phyloP scores from a whole-genome alignment of 2,888 invertebrate species.

The Callyntrura guangdongensis region DNA sequence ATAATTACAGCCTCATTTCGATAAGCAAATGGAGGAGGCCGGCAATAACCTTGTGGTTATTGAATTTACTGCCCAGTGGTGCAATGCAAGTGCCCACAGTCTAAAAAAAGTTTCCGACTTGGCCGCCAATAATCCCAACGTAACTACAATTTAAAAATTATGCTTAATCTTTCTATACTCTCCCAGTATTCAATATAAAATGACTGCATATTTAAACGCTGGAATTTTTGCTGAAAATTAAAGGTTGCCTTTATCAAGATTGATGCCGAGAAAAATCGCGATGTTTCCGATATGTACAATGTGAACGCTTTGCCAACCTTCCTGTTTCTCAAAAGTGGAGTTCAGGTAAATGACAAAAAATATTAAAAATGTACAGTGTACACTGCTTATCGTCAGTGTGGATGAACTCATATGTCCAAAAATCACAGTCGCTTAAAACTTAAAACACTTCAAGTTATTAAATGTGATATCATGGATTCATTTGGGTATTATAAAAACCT shows the following conservation, averaged over 20 bases:
- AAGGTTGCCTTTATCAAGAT: slow-evolving; percentile 74
- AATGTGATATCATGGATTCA: slow-evolving; percentile 17
- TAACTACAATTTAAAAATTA: too few relatives aligned
- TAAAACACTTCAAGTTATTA: too few relatives aligned
- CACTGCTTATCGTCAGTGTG: background rate
- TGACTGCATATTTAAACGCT: too few relatives aligned
- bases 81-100: slow-evolving; percentile 74
- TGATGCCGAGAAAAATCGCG: slow-evolving; percentile 77
- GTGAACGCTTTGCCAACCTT: slow-evolving; percentile 79
- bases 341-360: slow-evolving; percentile 67
- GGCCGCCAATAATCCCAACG: slow-evolving; percentile 74
- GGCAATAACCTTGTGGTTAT: slow-evolving; percentile 72
- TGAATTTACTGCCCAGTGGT: slow-evolving; percentile 79
- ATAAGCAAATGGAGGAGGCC: slow-evolving; percentile 76
- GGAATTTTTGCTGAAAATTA: too few relatives aligned
- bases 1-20: slow-evolving; percentile 71
- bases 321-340: slow-evolving; percentile 74
- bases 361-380: background rate
- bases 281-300: slow-evolving; percentile 74
- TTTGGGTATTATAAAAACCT: background rate
- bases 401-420: background rate
- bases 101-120: slow-evolving; percentile 73
- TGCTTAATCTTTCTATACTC: too few relatives aligned
- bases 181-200: too few relatives aligned
- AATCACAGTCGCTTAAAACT: background rate